Evolutionary conservation across 2,113 vertebrate genomes (phyloP), one percentile per base, ranked within the genome.

Genomic region (Delphinapterus leucas): DNA sequence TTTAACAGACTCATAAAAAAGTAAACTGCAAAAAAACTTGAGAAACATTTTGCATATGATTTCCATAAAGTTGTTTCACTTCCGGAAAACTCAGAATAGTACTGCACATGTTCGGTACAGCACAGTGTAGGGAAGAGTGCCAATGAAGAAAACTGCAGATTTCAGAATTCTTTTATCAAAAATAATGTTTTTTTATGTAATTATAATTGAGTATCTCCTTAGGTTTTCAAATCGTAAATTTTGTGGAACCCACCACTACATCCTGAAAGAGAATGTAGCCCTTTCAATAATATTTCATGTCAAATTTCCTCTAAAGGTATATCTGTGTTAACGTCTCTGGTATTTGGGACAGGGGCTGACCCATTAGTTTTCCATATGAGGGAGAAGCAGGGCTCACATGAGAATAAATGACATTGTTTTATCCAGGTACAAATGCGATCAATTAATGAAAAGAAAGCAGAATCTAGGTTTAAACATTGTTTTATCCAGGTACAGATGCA

Each of bases 1-100:
- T 98, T 98, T 98, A 98, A 98, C 86, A 97, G 97, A 98, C 94
- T 98, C 97, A 97, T 98, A 97, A 98, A 98, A 98, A 98, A 97
- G 96, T 98, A 97, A 98, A 98, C 97, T 97, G 96, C 96, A 96
- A 95, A 95, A 96, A 97, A 97, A 94, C 95, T 95, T 95, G 97
- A 97, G 96, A 97, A 97, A 97, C 92, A 97, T 97, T 98, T 97
- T 97, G 94, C 97, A 98, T 98, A 95, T 95, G 93, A 97, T 98
- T 98, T 96, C 93, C 97, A 98, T 98, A 97, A 97, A 95, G 96
- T 96, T 93, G 55, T 96, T 94, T 97, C 95, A 98, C 97, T 98
- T 98, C 95, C 90, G 92, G 97, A 96, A 97, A 92, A 96, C 97
- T 97, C 97, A 97, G 97, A 97, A 96, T 97, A 97, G 96, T 36